A percentile compares a stretch with the other conserved stretches of the same genome.
Conservation (phyloP, 2,113 vertebrate genomes). For the Salvelinus namaycush region DNA sequence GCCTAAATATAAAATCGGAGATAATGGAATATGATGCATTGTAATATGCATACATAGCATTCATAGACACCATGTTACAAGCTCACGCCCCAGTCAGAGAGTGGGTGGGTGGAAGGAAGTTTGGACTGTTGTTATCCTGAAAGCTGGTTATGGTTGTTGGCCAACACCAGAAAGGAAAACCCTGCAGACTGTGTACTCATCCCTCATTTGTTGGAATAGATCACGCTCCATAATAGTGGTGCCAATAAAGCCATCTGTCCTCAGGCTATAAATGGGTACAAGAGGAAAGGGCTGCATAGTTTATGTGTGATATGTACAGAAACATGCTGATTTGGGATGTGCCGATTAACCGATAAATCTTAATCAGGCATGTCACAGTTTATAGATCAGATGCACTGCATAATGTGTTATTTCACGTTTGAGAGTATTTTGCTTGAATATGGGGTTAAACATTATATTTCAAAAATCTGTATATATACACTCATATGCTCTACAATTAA, state of each 20-base stretch:
- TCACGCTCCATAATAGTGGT: constrained; percentile 6
- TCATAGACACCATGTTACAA: constrained; percentile 9
- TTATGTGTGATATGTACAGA: neutral
- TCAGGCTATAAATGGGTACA: constrained; percentile 27
- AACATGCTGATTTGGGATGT: too few relatives aligned
- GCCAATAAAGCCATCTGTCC: constrained; percentile 46
- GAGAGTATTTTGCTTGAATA: neutral
- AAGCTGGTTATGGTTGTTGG: constrained; percentile 24
- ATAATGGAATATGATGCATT: too few relatives aligned
- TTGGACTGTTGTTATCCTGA: constrained; percentile 20
- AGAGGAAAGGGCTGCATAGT: constrained; percentile 29
- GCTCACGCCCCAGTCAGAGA: neutral
- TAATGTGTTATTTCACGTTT: neutral
- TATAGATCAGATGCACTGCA: neutral
- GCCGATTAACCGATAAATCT: neutral
- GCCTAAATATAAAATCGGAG: neutral
- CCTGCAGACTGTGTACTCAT: constrained; percentile 32
- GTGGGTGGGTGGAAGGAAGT: neutral
- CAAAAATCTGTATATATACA: too few relatives aligned
- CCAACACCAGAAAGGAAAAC: constrained; percentile 50
- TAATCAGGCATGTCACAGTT: neutral
- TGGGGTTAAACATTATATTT: neutral
- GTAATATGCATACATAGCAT: neutral
- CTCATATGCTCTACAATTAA: too few relatives aligned
- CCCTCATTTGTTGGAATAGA: constrained; percentile 29